A percentile compares a stretch with the other conserved stretches of the same genome.
These are phyloP conservation scores for Dasysyrphus albostriatus DNA, from an alignment of 2,888 invertebrate species.

Conservation along the genomic window DNA sequence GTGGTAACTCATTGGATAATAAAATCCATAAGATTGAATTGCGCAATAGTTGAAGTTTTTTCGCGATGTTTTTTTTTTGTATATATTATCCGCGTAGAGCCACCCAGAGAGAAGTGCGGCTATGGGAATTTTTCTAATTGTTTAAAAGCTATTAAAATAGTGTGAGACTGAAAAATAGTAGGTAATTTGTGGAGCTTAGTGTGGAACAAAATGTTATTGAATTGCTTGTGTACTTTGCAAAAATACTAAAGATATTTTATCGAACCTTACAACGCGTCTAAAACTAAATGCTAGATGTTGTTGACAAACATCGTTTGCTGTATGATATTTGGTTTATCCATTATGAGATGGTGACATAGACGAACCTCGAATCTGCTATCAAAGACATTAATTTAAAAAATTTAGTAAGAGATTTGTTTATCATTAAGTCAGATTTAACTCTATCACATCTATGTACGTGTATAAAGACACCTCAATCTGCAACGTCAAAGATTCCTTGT, in stretches of 20 bases:
- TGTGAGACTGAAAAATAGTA: conserved; percentile 2
- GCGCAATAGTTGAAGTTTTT: conserved; percentile 44
- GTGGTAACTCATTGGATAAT: conserved; percentile 63
- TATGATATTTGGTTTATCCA: neutral
- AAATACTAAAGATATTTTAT: neutral
- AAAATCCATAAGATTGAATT: conserved; percentile 50
- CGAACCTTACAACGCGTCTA: no score
- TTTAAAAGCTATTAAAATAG: conserved; percentile 1
- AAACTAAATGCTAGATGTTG: neutral
- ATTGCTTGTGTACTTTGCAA: neutral
- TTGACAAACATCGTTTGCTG: neutral
- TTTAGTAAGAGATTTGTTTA: no score
- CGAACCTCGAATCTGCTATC: no score
- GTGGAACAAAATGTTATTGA: neutral
- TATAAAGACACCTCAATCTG: no score
- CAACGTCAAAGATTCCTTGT: no score
- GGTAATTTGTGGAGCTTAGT: neutral
- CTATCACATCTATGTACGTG: no score
- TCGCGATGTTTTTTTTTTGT: neutral
- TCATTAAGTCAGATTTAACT: no score
- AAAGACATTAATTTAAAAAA: no score
- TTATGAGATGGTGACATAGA: no score
- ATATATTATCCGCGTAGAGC: neutral
- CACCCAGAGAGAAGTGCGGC: neutral
- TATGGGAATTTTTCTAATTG: conserved; percentile 22